Evolutionary conservation across 2,797 vertebrate species (phyloP).

Genomic region (Rhinophrynus dorsalis): DNA sequence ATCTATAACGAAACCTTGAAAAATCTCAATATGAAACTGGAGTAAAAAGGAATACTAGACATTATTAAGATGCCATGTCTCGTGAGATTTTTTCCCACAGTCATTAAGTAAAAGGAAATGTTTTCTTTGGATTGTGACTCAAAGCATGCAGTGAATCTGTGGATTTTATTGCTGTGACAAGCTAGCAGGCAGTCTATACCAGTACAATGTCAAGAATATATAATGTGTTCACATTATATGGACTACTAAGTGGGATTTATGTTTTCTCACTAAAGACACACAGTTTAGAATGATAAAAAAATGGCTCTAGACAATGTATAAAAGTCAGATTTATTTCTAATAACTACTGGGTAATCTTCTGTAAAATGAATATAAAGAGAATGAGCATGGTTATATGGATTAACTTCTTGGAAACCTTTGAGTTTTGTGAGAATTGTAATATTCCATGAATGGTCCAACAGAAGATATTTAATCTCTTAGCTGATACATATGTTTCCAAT

Average conservation of each 20-base stretch:
- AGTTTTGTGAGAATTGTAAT: not conserved
- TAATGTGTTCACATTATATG: slow-evolving; percentile 38
- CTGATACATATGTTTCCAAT: no score
- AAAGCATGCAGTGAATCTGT: slow-evolving; percentile 19
- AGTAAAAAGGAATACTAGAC: slow-evolving; percentile 14
- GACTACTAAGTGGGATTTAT: slow-evolving; percentile 39
- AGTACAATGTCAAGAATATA: slow-evolving; percentile 23
- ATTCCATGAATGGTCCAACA: not conserved
- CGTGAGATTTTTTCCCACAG: slow-evolving; percentile 25
- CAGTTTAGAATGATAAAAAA: slow-evolving; percentile 31
- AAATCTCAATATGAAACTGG: slow-evolving; percentile 6
- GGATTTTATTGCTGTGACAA: slow-evolving; percentile 33
- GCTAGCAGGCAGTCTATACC: slow-evolving; percentile 17
- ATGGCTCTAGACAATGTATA: slow-evolving; percentile 23
- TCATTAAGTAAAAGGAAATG: slow-evolving; percentile 36
- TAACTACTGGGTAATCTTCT: slow-evolving; percentile 40
- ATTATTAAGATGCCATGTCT: slow-evolving; percentile 25
- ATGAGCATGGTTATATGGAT: slow-evolving; percentile 34
- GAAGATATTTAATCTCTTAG: not conserved
- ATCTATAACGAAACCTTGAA: slow-evolving; percentile 9
- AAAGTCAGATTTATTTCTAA: slow-evolving; percentile 35
- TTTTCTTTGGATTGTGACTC: slow-evolving; percentile 42
- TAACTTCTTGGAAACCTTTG: slow-evolving; percentile 12
- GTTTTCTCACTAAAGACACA: slow-evolving; percentile 33
- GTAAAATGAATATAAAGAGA: slow-evolving; percentile 34